phyloP scores from a whole-genome alignment of 1,140 invertebrate species.

The Sogatella furcifera region DNA sequence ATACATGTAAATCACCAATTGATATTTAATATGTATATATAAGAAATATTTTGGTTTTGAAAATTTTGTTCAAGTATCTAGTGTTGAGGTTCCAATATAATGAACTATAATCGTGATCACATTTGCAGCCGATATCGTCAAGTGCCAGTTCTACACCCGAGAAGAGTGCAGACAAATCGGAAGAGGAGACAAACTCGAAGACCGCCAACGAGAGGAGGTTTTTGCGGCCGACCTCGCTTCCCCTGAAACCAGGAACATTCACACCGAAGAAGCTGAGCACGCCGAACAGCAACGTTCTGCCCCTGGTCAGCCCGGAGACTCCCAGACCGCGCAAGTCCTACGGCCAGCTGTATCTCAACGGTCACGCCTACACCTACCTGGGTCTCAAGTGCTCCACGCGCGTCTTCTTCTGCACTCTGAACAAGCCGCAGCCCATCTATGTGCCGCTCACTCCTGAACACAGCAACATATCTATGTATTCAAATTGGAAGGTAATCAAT shows the following conservation, averaged over 20 bases:
- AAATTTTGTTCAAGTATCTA: no score
- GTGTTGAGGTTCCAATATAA: no score
- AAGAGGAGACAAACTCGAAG: background rate
- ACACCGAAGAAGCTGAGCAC: conserved; percentile 58
- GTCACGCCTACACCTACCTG: conserved; percentile 85
- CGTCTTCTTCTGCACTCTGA: conserved; percentile 84
- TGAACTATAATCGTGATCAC: no score
- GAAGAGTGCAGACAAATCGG: background rate
- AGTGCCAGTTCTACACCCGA: background rate
- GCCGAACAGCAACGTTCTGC: conserved; percentile 56
- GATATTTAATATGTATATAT: no score
- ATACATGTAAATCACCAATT: no score
- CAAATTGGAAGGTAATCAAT: conserved; percentile 71
- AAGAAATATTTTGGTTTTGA: no score
- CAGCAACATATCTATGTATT: conserved; percentile 93
- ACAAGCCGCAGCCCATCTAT: conserved; percentile 90
- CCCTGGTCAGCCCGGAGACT: conserved; percentile 79
- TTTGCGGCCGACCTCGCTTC: conserved; percentile 62
- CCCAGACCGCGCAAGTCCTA: conserved; percentile 79
- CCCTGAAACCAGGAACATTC: conserved; percentile 69
- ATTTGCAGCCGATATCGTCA: no score
- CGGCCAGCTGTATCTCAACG: conserved; percentile 75
- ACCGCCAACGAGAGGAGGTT: conserved; percentile 42
- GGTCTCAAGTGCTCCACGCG: conserved; percentile 83
- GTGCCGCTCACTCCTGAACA: conserved; percentile 64